Percentiles rank a stretch among this genome's conserved stretches.
These are phyloP conservation scores for Bubo bubo DNA, from an alignment of 2,113 vertebrate species.

Conservation along the genomic window DNA sequence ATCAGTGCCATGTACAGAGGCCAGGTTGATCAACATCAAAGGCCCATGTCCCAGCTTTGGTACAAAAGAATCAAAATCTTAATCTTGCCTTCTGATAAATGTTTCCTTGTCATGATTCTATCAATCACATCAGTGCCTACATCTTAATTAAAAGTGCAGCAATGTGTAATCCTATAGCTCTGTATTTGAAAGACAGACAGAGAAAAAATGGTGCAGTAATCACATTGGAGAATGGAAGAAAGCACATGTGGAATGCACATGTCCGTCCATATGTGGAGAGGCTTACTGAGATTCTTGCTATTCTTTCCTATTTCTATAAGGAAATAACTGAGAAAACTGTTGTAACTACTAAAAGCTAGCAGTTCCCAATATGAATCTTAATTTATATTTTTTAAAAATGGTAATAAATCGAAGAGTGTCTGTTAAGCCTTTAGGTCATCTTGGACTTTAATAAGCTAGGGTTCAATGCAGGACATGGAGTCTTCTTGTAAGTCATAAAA, in stretches of 20 bases:
- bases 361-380: neutral
- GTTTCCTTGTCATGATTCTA: neutral
- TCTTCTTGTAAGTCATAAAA: neutral
- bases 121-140: neutral
- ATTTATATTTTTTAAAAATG: neutral
- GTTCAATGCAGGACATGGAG: neutral
- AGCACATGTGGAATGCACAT: conserved; percentile 58
- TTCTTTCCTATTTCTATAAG: neutral
- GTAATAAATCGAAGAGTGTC: neutral
- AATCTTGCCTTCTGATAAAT: neutral
- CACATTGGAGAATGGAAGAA: neutral
- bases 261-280: neutral
- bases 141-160: neutral
- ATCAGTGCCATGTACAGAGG: neutral
- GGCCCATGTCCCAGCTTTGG: neutral
- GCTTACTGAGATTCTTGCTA: neutral
- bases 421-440: neutral
- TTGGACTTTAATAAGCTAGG: neutral
- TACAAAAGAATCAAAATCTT: neutral
- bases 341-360: neutral
- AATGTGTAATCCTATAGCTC: neutral
- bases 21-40: neutral
- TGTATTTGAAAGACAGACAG: neutral
- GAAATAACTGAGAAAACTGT: neutral
- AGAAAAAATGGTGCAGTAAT: neutral